Evolutionary conservation across 1,140 invertebrate genomes (phyloP), one percentile per base, ranked within the genome.

Genomic region (Euschistus heros): DNA sequence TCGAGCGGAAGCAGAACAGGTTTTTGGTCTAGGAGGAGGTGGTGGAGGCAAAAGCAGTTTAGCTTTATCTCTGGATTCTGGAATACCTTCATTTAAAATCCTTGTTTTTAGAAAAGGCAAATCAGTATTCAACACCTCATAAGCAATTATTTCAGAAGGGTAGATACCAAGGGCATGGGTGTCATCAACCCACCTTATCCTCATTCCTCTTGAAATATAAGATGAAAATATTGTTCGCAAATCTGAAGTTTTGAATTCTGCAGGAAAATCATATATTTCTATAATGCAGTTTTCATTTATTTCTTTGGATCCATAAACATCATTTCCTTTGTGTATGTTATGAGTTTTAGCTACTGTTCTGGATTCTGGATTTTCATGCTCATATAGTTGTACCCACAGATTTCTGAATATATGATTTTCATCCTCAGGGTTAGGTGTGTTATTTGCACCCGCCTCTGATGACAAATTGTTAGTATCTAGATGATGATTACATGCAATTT

Each of bases 181-280:
- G 74, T 94, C 91, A 73, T 95, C 91, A 14, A 95, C 91, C 92
- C 92, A 95, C 73, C 92, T 92, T 37, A 95, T 85, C 72, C 91
- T 88, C 75, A 93, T 92, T 52, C 85, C 86, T 74, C 85, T 86
- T 33, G 68, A 70, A 52, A 76, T 64, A 71, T 84, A 88, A 65
- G 83, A 79, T 67, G 86, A 83, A 70, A 89, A 88, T 67, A 86
- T 76, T 72, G 85, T 82, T 7, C 90, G 79, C 57, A 95, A 75
- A 77, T 95, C 91, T 70, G 85, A 82, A 6, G 89, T 93, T 71
- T 86, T 87, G 71, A 93, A 89, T 67, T 91, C 86, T 4, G 84
- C 79, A 5, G 91, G 86, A 71, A 94, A 94, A 76, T 90, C 88
- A 70, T 90, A 94, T 33, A 94, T 86, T 74, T 95, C 92, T 26